Evolutionary conservation across 2,888 invertebrate species (phyloP).

Genomic region (Hoplodrina ambigua): DNA sequence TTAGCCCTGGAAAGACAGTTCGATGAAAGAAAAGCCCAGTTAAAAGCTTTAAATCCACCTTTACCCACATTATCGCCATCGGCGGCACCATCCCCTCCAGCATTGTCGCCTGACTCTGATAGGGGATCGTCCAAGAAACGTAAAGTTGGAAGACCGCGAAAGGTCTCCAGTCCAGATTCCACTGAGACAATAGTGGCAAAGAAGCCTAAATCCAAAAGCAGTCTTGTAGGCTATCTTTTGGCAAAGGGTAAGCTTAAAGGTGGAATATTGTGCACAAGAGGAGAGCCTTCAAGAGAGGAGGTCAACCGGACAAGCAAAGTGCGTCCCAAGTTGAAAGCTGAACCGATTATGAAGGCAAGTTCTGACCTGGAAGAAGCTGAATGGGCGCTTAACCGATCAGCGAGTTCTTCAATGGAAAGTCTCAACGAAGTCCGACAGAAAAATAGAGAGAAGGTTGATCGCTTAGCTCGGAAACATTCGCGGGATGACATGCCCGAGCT

Average conservation of each 20-base stretch:
- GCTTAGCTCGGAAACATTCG: slow-evolving; percentile 85
- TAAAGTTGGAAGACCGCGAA: slow-evolving; percentile 95
- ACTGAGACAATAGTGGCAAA: slow-evolving; percentile 96
- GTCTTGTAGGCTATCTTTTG: slow-evolving; percentile 92
- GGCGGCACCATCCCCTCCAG: slow-evolving; percentile 84
- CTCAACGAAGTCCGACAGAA: slow-evolving; percentile 88
- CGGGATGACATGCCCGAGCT: slow-evolving; percentile 85
- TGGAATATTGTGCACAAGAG: slow-evolving; percentile 87
- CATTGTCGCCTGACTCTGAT: slow-evolving; percentile 86
- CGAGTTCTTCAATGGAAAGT: slow-evolving; percentile 90
- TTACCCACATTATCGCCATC: slow-evolving; percentile 83
- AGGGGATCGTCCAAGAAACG: slow-evolving; percentile 93
- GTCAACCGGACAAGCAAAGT: slow-evolving; percentile 90
- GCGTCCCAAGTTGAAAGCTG: slow-evolving; percentile 93
- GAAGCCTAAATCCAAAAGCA: slow-evolving; percentile 93
- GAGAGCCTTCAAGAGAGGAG: slow-evolving; percentile 89
- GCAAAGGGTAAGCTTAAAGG: slow-evolving; percentile 92
- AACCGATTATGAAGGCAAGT: slow-evolving; percentile 91
- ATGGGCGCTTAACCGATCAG: slow-evolving; percentile 85
- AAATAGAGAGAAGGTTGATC: slow-evolving; percentile 87
- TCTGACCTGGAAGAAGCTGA: slow-evolving; percentile 90
- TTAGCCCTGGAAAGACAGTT: slow-evolving; percentile 95
- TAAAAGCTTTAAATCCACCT: slow-evolving; percentile 93
- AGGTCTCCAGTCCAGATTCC: slow-evolving; percentile 91
- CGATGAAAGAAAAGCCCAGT: slow-evolving; percentile 95